Evolutionary conservation across 2,113 vertebrate genomes (phyloP), one percentile per base, ranked within the genome.

Genomic region (Cephalopterus ornatus): DNA sequence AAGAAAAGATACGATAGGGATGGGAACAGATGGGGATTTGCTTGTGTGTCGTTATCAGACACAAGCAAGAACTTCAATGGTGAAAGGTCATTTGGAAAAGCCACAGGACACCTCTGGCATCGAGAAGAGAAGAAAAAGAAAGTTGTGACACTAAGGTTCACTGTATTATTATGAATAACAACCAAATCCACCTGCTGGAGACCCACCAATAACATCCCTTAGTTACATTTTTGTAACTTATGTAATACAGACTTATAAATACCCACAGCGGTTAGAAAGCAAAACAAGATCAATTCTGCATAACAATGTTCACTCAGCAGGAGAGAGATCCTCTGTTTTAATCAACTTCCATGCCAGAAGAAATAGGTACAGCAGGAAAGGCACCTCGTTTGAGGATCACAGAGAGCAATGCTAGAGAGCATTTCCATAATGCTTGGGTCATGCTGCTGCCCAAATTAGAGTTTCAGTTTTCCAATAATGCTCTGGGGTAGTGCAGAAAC

Each of bases 81-180:
- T 85, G 85, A 83, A 85, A 88, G 93, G 71, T 88, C 87, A 85
- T 67, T 67, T 86, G 88, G 90, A 96, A 97, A 84, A 95, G 50
- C 71, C 72, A 71, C 3, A 0, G 63, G 47, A 80, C 80, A 80
- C 65, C 33, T 91, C 73, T 58, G 68, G 62, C 63, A 79, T n/a
- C 11, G 35, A 14, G 0, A 83, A n/a, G 26, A 74, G 11, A 85
- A 41, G 52, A 24, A 56, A 77, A 58, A 53, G 68, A 33, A 92
- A 80, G 52, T 61, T 52, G 65, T 71, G 59, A 27, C 33, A 30
- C 3, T 7, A 10, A 85, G 32, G 42, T 4, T 86, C 18, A 12
- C 41, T 22, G 17, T 49, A 13, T 71, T 42, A 28, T 63, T 76
- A 14, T 17, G 47, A 77, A 21, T 18, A 89, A 47, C 59, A 84